Evolutionary conservation across 2,113 vertebrate genomes (phyloP).

Genomic region (Alouatta palliata): DNA sequence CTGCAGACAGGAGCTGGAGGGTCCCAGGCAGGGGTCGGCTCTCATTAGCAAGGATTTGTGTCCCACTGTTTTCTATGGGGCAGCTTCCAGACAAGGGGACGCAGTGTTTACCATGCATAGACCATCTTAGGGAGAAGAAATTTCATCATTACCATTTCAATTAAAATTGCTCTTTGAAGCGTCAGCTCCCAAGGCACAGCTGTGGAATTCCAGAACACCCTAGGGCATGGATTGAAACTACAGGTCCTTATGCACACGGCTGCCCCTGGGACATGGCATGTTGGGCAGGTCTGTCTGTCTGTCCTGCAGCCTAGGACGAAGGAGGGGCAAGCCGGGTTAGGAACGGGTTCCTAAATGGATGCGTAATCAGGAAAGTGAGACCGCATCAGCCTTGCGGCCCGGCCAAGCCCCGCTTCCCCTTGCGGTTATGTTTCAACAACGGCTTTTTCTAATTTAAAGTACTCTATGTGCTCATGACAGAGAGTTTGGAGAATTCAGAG

Average conservation of each 20-base stretch:
- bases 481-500: neutral
- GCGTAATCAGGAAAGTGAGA: neutral
- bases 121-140: constrained; percentile 51
- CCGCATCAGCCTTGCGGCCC: neutral
- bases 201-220: neutral
- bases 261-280: neutral
- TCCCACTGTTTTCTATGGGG: neutral
- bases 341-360: rapidly evolving
- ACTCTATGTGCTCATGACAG: neutral
- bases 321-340: neutral
- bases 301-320: neutral
- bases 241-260: rapidly evolving
- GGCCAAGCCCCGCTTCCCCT: no score
- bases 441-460: neutral
- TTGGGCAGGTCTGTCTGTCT: rapidly evolving
- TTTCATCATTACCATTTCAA: constrained; percentile 77
- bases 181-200: constrained; percentile 67
- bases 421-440: rapidly evolving
- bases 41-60: neutral
- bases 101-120: neutral
- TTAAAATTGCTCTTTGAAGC: constrained; percentile 83
- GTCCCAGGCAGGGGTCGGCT: neutral
- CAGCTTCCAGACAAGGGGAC: neutral
- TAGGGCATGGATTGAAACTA: no score
- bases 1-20: rapidly evolving